Evolutionary conservation across 2,113 vertebrate species (phyloP), one percentile per base, ranked within the genome.

Genomic region (Martes martes): DNA sequence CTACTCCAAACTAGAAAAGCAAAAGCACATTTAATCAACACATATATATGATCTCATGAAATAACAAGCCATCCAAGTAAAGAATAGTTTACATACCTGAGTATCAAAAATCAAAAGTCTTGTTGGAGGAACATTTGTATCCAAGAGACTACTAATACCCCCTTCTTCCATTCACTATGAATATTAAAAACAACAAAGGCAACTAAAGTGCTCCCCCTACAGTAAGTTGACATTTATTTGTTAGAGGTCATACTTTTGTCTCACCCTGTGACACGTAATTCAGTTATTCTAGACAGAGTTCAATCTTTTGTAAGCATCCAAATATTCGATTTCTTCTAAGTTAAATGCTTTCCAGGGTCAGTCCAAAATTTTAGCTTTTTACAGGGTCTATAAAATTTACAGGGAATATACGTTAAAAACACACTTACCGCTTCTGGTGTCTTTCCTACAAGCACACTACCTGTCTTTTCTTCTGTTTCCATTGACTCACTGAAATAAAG

Each of bases 381-480:
- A 80, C 1, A 94, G 36, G 36, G 36, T 36, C 36, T 36, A 36
- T 36, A 36, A 36, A 36, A 36, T 36, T 36, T 36, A 36, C 36
- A 36, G 36, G 45, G 47, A 87, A 93, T 71, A 31, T 3, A 67
- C 2, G 31, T 55, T 89, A 91, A 96, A 67, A 19, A 16, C 4
- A 55, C 45, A 99, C 99, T 99, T 96, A 99, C 99, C 6, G 52
- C 96, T 96, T 99, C 99, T 79, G 98, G 96, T 45, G 99, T 94
- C 86, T 99, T 99, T 96, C 98, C 99, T 28, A 98, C 98, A 71
- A 98, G 99, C 18, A 99, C 98, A 97, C 98, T 99, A 84, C 99
- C 99, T 95, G 99, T 96, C 95, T 99, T 99, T 15, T 99, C 99
- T 89, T 99, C 99, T 0, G 99, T 99, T 98, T 99, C 99, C 99